Conservation (phyloP, 1,140 invertebrate species). For the Sweltsa coloradensis region DNA sequence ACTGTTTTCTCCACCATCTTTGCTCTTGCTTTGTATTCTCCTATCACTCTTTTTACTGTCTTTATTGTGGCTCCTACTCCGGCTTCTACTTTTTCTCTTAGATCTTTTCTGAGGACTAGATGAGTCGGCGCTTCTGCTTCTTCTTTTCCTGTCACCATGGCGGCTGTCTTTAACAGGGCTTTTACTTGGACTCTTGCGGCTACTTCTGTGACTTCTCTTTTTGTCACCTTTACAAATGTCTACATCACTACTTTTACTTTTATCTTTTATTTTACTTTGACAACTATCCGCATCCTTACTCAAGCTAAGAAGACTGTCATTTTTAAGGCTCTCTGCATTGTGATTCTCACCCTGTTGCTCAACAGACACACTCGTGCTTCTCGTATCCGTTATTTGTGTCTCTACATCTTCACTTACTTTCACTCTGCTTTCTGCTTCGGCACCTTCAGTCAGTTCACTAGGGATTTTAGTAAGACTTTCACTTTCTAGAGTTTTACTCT, state of each 20-base stretch:
- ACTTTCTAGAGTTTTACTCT: slow-evolving; percentile 23
- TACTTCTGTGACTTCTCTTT: slow-evolving; percentile 16
- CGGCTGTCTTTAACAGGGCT: too few species aligned
- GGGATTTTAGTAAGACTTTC: slow-evolving; percentile 32
- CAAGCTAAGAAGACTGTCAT: too few species aligned
- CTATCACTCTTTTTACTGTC: slow-evolving; percentile 17
- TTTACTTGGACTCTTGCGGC: slow-evolving; percentile 18
- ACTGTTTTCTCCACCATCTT: slow-evolving; percentile 4
- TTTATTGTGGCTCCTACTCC: slow-evolving; percentile 18
- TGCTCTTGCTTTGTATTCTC: slow-evolving; percentile 18
- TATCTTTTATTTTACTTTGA: slow-evolving; percentile 9
- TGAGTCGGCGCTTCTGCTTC: too few species aligned
- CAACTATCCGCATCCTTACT: too few species aligned
- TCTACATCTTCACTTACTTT: slow-evolving; percentile 6
- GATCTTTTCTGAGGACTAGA: too few species aligned
- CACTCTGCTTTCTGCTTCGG: background rate
- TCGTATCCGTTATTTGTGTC: too few species aligned
- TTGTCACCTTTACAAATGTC: background rate
- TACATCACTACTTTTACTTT: slow-evolving; percentile 4
- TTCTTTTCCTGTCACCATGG: too few species aligned
- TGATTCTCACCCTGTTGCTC: too few species aligned
- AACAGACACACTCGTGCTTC: too few species aligned
- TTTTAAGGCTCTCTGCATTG: too few species aligned
- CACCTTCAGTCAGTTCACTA: slow-evolving; percentile 14
- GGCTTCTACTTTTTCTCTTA: slow-evolving; percentile 21